Conservation (phyloP, 2,888 invertebrate species). For the Scelioninae gen. 2 region DNA sequence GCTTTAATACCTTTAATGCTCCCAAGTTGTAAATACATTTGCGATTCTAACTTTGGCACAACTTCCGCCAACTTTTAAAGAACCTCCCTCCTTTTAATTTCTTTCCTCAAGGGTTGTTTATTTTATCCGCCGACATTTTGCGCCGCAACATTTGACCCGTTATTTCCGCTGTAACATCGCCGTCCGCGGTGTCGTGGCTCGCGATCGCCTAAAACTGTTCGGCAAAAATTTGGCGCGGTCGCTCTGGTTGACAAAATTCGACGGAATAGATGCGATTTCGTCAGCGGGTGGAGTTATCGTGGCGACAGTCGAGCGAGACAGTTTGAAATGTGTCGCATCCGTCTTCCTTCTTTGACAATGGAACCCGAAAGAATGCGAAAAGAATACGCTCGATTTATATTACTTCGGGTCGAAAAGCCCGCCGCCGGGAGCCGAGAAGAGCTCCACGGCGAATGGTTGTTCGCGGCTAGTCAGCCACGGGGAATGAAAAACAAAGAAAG, state of each 20-base stretch:
- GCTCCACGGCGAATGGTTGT: slow-evolving; percentile 36
- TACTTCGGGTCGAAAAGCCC: slow-evolving; percentile 43
- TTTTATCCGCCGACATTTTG: too few species aligned
- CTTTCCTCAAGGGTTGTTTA: too few species aligned
- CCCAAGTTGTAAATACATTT: too few species aligned
- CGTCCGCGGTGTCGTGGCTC: too few species aligned
- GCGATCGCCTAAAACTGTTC: too few species aligned
- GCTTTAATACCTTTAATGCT: too few species aligned
- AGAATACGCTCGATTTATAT: slow-evolving; percentile 57
- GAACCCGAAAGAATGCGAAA: slow-evolving; percentile 49
- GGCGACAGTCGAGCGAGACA: slow-evolving; percentile 44
- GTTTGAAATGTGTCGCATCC: slow-evolving; percentile 40
- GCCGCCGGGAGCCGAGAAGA: slow-evolving; percentile 45
- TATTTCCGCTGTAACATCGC: too few species aligned
- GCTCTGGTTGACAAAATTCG: slow-evolving; percentile 19
- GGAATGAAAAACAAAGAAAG: slow-evolving; percentile 47
- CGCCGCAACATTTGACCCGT: too few species aligned
- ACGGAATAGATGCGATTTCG: slow-evolving; percentile 35
- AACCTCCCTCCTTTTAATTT: too few species aligned
- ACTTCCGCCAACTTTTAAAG: too few species aligned
- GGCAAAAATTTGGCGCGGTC: too few species aligned
- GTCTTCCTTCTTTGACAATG: slow-evolving; percentile 41
- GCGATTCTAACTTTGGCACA: too few species aligned
- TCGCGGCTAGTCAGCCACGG: slow-evolving; percentile 50
- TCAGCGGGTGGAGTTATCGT: slow-evolving; percentile 39